A percentile compares a stretch with the other conserved stretches of the same genome.
These are phyloP conservation scores for Syngnathus typhle DNA, from an alignment of 2,113 vertebrate species.

Conservation along the genomic window DNA sequence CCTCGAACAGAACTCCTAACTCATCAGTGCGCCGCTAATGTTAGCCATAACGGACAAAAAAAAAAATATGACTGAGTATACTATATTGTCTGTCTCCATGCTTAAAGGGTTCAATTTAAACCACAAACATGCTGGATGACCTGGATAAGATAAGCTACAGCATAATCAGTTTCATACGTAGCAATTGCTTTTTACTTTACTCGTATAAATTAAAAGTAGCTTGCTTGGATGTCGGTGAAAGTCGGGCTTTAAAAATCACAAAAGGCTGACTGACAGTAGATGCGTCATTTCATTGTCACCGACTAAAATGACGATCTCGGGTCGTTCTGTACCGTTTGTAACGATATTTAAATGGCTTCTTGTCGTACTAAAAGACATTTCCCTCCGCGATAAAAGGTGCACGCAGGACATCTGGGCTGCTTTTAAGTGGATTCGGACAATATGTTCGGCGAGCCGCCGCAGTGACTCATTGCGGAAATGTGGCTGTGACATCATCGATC, in stretches of 20 bases:
- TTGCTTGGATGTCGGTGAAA: not conserved
- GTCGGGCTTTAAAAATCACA: not conserved
- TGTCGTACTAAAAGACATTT: slow-evolving; percentile 29
- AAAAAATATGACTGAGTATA: too few species aligned
- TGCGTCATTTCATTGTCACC: slow-evolving; percentile 19
- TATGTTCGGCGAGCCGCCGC: slow-evolving; percentile 35
- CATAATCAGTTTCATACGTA: too few species aligned
- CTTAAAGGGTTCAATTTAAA: too few species aligned
- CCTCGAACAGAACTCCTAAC: too few species aligned
- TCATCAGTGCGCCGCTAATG: too few species aligned
- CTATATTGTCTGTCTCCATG: too few species aligned
- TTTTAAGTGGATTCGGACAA: slow-evolving; percentile 35
- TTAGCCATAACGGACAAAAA: too few species aligned
- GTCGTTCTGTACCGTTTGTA: slow-evolving; percentile 28
- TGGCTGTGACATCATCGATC: slow-evolving; percentile 47
- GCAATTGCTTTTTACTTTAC: not conserved
- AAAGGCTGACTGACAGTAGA: slow-evolving; percentile 11
- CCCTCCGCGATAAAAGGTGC: slow-evolving; percentile 29
- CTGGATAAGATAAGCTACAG: too few species aligned
- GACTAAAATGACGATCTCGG: slow-evolving; percentile 27
- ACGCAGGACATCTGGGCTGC: slow-evolving; percentile 21
- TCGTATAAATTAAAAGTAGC: not conserved
- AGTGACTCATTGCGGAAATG: slow-evolving; percentile 35
- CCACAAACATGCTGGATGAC: too few species aligned
- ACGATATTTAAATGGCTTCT: slow-evolving; percentile 47